phyloP scores from a whole-genome alignment of 2,113 vertebrate genomes.

The Climacteris rufus region DNA sequence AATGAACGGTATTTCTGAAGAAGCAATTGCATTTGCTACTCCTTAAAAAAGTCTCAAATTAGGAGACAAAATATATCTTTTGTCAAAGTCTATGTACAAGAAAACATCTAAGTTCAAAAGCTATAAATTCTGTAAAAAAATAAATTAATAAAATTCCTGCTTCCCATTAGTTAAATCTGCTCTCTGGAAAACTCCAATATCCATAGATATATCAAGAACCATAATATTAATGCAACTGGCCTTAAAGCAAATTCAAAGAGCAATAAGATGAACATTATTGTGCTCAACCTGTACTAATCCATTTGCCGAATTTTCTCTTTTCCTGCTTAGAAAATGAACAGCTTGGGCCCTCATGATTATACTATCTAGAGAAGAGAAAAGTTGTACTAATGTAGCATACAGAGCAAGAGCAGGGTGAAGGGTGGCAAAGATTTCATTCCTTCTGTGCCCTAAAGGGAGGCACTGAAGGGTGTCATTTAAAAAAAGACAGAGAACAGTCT shows the following conservation, averaged over 20 bases:
- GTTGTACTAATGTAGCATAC: neutral
- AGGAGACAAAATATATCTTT: neutral
- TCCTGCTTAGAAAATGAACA: neutral
- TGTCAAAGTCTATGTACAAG: neutral
- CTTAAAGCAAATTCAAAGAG: neutral
- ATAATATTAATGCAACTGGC: neutral
- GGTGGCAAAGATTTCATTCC: neutral
- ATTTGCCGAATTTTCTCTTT: neutral
- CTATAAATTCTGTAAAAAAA: neutral
- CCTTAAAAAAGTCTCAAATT: neutral
- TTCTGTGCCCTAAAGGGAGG: neutral
- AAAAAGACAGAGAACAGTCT: neutral
- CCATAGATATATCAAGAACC: neutral
- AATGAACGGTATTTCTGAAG: neutral
- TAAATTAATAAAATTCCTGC: neutral
- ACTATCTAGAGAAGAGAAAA: neutral
- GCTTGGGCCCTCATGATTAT: neutral
- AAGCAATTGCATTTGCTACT: neutral
- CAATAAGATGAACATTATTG: neutral
- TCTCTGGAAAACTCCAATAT: neutral
- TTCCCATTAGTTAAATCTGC: neutral
- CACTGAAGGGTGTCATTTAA: neutral
- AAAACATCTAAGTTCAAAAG: neutral
- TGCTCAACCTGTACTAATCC: neutral
- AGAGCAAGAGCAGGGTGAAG: neutral